Conservation (phyloP, 1,140 invertebrate genomes). For the Drosophila sp. region DNA sequence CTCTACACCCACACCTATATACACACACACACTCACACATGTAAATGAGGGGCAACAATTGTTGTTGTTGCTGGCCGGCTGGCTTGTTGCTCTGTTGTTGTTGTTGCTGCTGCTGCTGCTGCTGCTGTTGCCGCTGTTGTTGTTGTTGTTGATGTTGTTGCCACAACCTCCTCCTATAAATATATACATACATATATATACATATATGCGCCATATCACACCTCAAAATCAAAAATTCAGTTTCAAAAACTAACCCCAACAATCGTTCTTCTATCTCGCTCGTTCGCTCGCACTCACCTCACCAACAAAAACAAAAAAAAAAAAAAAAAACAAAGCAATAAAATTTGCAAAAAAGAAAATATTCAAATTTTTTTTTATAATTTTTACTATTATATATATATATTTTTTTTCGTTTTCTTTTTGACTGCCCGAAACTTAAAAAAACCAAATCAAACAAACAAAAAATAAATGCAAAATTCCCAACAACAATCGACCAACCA, state of each 20-base stretch:
- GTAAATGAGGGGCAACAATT: constrained; percentile 21
- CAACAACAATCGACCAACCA: constrained; percentile 56
- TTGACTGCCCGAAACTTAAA: constrained; percentile 56
- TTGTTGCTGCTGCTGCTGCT: constrained; percentile 56
- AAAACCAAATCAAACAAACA: constrained; percentile 31
- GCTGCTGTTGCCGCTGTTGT: constrained; percentile 44
- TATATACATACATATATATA: neutral
- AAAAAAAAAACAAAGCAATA: neutral
- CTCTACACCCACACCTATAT: constrained; percentile 19
- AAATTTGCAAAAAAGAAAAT: constrained; percentile 32
- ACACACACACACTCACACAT: constrained; percentile 30
- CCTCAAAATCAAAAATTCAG: constrained; percentile 34
- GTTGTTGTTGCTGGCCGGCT: constrained; percentile 19
- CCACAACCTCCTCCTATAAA: constrained; percentile 17
- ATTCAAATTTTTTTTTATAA: constrained; percentile 62
- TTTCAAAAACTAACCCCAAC: constrained; percentile 23
- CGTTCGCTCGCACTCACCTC: constrained; percentile 45
- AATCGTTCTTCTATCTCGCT: constrained; percentile 31
- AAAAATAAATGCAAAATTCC: constrained; percentile 39
- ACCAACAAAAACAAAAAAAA: constrained; percentile 26
- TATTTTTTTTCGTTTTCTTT: constrained; percentile 74
- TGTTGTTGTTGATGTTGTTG: constrained; percentile 44
- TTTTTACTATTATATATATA: constrained; percentile 69
- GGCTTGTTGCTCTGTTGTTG: constrained; percentile 40
- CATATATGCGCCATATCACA: neutral